phyloP scores from a whole-genome alignment of 92 coral and sea anemone genomes.

The Umimayanthus kanabou region DNA sequence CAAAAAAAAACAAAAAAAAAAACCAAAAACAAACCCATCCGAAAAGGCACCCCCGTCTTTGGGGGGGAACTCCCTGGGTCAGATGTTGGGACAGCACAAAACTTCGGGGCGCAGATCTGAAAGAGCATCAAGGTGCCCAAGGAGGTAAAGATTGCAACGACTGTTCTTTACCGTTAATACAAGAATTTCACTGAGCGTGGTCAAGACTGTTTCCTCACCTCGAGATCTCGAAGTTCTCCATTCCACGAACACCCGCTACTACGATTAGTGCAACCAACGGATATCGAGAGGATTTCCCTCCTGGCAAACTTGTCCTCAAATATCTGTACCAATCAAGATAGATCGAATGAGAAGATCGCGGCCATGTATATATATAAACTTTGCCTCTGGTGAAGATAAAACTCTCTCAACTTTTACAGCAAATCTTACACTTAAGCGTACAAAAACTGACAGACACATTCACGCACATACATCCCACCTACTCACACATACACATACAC shows the following conservation, averaged over 20 bases:
- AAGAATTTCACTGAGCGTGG: too few relatives aligned
- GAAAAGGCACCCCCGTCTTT: too few relatives aligned
- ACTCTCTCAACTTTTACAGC: neutral
- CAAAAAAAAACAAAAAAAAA: too few relatives aligned
- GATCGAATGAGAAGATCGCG: neutral
- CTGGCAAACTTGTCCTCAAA: slow-evolving; percentile 52
- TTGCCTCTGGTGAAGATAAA: neutral
- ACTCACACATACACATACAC: neutral
- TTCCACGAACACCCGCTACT: slow-evolving; percentile 46
- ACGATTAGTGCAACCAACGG: slow-evolving; percentile 49
- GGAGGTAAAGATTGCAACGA: too few relatives aligned
- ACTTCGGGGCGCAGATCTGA: too few relatives aligned
- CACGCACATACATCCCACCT: too few relatives aligned
- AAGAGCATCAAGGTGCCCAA: too few relatives aligned
- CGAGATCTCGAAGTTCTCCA: slow-evolving; percentile 42
- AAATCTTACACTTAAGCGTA: neutral
- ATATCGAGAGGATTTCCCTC: slow-evolving; percentile 51
- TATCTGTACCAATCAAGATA: neutral
- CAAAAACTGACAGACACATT: neutral
- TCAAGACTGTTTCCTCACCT: slow-evolving; percentile 23
- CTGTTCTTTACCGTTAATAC: too few relatives aligned
- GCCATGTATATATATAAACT: neutral
- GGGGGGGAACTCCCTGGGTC: too few relatives aligned
- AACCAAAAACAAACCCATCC: too few relatives aligned
- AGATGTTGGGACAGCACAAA: too few relatives aligned